Percentiles rank a stretch among this genome's conserved stretches.
These are phyloP conservation scores for Pitangus sulphuratus DNA, from an alignment of 2,797 vertebrate species.

Conservation along the genomic window DNA sequence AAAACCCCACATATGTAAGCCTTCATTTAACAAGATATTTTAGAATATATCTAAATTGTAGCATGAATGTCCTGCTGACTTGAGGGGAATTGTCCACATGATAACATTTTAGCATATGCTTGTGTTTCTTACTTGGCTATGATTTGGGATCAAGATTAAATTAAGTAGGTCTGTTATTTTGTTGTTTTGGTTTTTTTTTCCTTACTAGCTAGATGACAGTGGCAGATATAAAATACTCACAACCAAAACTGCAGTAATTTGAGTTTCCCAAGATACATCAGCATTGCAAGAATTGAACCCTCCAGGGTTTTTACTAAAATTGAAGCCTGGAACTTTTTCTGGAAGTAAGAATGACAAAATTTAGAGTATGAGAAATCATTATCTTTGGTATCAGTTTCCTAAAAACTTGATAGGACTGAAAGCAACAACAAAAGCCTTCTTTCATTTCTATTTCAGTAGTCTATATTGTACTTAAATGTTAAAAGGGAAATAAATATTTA, in stretches of 20 bases:
- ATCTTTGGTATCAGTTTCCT: neutral
- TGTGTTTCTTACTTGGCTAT: neutral
- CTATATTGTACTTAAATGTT: neutral
- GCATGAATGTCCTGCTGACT: neutral
- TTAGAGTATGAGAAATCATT: neutral
- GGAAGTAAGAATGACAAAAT: neutral
- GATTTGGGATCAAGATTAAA: neutral
- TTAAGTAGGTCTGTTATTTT: neutral
- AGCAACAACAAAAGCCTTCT: accelerated
- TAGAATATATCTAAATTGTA: neutral
- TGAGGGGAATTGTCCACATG: neutral
- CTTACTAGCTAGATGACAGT: neutral
- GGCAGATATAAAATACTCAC: neutral
- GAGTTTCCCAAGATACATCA: neutral
- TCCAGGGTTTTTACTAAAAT: neutral
- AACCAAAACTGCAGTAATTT: neutral
- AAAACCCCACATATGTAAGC: accelerated
- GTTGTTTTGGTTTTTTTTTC: neutral
- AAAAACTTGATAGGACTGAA: neutral
- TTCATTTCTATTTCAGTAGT: neutral
- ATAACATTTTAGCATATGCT: neutral
- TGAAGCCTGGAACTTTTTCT: neutral
- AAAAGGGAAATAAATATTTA: neutral
- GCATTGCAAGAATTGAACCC: neutral
- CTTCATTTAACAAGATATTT: neutral